A percentile compares a stretch with the other conserved stretches of the same genome.
phyloP scores from a whole-genome alignment of 2,797 vertebrate species.

The Lemur catta region DNA sequence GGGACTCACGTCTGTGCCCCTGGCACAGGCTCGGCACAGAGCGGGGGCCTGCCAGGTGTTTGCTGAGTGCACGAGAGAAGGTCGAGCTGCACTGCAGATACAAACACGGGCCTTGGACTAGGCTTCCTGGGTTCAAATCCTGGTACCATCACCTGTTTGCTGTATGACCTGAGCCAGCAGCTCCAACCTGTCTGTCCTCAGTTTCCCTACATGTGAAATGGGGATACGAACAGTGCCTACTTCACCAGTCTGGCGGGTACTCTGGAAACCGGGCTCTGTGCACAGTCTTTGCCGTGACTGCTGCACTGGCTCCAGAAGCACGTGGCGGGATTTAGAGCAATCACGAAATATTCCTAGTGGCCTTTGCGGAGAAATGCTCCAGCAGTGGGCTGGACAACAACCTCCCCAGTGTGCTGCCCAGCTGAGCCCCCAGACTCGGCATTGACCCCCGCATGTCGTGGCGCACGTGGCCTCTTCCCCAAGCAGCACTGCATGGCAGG shows the following conservation, averaged over 20 bases:
- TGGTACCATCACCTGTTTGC: rapidly evolving
- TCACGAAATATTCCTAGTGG: rapidly evolving
- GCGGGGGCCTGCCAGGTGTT: background rate
- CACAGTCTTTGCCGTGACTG: rapidly evolving
- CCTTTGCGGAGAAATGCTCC: background rate
- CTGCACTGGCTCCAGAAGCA: background rate
- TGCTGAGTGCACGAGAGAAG: background rate
- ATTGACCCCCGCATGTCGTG: background rate
- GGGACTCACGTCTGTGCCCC: background rate
- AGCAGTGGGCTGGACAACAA: rapidly evolving
- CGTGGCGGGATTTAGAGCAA: rapidly evolving
- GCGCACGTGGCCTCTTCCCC: constrained; percentile 17
- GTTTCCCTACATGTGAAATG: background rate
- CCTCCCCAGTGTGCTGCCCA: background rate
- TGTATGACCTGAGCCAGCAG: rapidly evolving
- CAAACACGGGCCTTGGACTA: rapidly evolving
- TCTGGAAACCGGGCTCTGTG: rapidly evolving
- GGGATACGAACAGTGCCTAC: rapidly evolving
- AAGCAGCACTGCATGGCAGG: background rate
- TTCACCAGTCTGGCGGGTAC: background rate
- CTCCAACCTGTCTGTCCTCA: background rate
- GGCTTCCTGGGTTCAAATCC: background rate
- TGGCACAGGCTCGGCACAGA: background rate
- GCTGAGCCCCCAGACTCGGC: background rate
- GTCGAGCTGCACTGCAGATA: background rate